A percentile compares a stretch with the other conserved stretches of the same genome.
Conservation (phyloP, 2,888 invertebrate genomes). For the Oscheius sp. region DNA sequence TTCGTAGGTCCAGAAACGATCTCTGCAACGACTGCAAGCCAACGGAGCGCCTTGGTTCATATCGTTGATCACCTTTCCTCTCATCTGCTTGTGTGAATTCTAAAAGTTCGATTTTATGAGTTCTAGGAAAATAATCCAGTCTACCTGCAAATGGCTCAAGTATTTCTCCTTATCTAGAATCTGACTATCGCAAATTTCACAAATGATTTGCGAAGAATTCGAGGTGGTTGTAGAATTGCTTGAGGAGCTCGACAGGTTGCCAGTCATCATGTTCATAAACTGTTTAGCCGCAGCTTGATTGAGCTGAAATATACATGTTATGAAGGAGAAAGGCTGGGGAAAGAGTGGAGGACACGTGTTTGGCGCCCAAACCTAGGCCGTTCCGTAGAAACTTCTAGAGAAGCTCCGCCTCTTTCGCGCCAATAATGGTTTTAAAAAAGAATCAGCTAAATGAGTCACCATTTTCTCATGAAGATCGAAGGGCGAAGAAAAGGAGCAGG, state of each 20-base stretch:
- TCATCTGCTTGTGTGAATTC: conserved; percentile 60
- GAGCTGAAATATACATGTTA: conserved; percentile 12
- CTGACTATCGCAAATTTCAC: conserved; percentile 65
- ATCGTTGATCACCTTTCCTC: conserved; percentile 52
- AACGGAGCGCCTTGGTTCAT: conserved; percentile 66
- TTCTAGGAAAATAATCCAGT: background rate
- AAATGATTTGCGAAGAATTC: conserved; percentile 29
- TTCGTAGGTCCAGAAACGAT: conserved; percentile 89
- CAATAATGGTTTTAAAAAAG: too few species aligned
- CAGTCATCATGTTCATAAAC: conserved; percentile 11
- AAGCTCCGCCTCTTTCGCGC: too few species aligned
- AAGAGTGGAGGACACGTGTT: too few species aligned
- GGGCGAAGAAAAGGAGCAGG: too few species aligned
- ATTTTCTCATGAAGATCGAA: too few species aligned
- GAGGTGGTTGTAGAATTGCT: background rate
- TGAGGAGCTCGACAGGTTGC: background rate
- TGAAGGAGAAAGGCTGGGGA: too few species aligned
- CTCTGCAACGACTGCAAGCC: conserved; percentile 66
- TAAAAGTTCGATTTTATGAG: conserved; percentile 30
- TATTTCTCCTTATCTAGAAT: conserved; percentile 52
- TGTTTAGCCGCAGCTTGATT: conserved; percentile 27
- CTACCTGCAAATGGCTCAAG: conserved; percentile 58
- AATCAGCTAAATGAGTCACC: too few species aligned
- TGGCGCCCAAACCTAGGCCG: too few species aligned
- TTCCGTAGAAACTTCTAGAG: too few species aligned